Base-by-base conservation (phyloP, 2,888 invertebrate genomes). In the Synergus umbraculus region DNA sequence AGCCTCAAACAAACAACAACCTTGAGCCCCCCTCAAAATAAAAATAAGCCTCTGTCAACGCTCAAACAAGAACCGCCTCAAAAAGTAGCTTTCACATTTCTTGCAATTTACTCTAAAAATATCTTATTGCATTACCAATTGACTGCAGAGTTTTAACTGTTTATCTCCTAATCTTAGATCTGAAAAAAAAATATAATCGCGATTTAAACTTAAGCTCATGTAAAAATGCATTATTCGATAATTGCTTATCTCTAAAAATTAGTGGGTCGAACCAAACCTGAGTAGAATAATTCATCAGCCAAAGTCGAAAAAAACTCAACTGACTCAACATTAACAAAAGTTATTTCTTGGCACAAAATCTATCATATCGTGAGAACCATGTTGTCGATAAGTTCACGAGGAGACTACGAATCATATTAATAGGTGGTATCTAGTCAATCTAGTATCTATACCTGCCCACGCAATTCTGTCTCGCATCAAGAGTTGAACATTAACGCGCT, bases 361-460 rank as follows among this genome's bases (percentile, higher is more conserved):
- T 54, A 73, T 73, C 49, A 73, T 54, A 73, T 73, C 69, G 69
- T 73, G 69, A 73, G 69, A 73, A 73, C 69, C 49, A 13, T 37
- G 49, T 73, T 73, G 69, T 73, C 69, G 49, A 73, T 73, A 73
- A 49, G 69, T 73, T 73, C 69, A 73, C 69, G 29, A 73, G 69
- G 9, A 73, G 69, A 54, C 29, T 73, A 46, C 69, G 69, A 73
- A 73, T 73, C 69, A 49, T 73, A 73, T 54, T 73, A 73, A 73
- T 73, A 54, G 69, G 69, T 54, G 69, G 37, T 73, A 73, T 73
- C 69, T 69, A 69, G 69, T 69, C 69, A 69, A 69, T 69, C 69
- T 69, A 22, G 60, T 22, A 60, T 60, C 44, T 46, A 67, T 18
- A 73, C 49, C 67, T 44, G 69, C 69, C 69, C 69, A 73, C 69